Percentiles rank a stretch among this genome's conserved stretches.
Evolutionary conservation across 2,888 invertebrate species (phyloP).

Genomic region (Hipparchia semele): DNA sequence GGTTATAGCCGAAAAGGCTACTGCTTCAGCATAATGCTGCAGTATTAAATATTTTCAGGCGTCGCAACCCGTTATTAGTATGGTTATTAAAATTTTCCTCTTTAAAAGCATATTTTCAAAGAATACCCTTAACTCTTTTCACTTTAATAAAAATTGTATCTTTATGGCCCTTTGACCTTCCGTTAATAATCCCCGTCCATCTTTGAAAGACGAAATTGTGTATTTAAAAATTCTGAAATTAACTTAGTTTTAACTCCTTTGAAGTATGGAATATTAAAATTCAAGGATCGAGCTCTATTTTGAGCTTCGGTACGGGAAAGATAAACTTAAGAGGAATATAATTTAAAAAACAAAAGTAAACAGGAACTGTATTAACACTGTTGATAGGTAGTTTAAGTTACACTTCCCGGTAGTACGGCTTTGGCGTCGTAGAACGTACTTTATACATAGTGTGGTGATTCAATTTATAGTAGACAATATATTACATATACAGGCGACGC

Average conservation of each 20-base stretch:
- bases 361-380: neutral
- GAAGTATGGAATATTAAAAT: conserved; percentile 11
- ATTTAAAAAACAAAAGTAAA: neutral
- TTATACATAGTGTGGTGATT: too few species aligned
- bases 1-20: too few species aligned
- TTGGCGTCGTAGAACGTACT: too few species aligned
- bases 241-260: conserved; percentile 11
- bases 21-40: too few species aligned
- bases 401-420: too few species aligned
- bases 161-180: neutral
- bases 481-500: too few species aligned
- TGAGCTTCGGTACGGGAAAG: neutral
- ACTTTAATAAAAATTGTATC: neutral
- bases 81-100: neutral
- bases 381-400: neutral
- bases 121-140: neutral
- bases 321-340: neutral
- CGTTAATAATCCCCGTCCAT: neutral
- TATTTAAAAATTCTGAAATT: conserved; percentile 11
- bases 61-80: too few species aligned
- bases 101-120: neutral
- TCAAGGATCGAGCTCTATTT: neutral
- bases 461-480: too few species aligned
- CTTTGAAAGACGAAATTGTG: conserved; percentile 9
- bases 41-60: too few species aligned